A percentile compares a stretch with the other conserved stretches of the same genome.
Conservation (phyloP, 2,888 invertebrate species). For the Oxyteleia sp. region DNA sequence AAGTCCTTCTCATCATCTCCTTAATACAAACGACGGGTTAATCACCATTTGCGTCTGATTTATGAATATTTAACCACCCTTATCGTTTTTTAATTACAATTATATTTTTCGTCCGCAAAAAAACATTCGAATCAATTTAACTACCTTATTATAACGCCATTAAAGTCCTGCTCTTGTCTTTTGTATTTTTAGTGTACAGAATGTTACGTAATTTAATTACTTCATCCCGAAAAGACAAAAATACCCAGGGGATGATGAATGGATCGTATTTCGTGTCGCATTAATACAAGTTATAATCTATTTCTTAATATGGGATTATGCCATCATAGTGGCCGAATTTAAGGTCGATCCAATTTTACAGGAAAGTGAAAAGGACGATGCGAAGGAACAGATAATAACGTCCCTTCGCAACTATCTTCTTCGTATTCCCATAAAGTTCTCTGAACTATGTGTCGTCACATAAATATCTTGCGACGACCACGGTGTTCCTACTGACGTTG, state of each 20-base stretch:
- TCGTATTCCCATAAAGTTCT: constrained; percentile 25
- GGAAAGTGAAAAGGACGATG: constrained; percentile 50
- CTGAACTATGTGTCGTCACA: constrained; percentile 8
- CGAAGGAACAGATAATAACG: constrained; percentile 32
- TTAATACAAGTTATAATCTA: constrained; percentile 58
- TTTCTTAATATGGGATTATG: constrained; percentile 64
- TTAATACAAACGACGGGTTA: constrained; percentile 51
- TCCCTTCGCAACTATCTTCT: constrained; percentile 30
- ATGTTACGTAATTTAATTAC: constrained; percentile 54
- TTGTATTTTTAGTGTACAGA: background rate
- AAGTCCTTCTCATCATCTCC: constrained; percentile 9
- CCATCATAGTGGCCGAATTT: constrained; percentile 40
- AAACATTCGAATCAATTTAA: constrained; percentile 20
- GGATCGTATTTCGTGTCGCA: constrained; percentile 56
- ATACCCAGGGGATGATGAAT: constrained; percentile 55
- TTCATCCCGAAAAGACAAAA: constrained; percentile 56
- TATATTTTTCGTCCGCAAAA: constrained; percentile 35
- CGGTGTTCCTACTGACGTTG: constrained; percentile 9
- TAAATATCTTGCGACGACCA: constrained; percentile 18
- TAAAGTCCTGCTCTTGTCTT: background rate
- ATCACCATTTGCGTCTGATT: constrained; percentile 47
- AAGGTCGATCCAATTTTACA: constrained; percentile 47
- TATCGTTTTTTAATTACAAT: constrained; percentile 59
- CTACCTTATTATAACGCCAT: constrained; percentile 52
- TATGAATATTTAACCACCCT: constrained; percentile 18